Evolutionary conservation across 2,888 invertebrate species (phyloP).

Genomic region (Agriopis aurantiaria): DNA sequence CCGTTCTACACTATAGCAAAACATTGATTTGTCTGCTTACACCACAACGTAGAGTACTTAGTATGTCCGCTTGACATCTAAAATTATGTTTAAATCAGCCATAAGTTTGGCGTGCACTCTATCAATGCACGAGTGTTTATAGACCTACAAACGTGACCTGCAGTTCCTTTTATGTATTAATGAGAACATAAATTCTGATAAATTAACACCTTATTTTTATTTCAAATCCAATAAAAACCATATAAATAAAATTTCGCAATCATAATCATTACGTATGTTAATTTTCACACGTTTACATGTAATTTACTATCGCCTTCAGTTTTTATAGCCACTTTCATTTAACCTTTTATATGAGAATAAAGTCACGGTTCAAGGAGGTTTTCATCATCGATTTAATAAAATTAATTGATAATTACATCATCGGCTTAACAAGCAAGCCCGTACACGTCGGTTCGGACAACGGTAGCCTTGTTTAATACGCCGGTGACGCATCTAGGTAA

Average conservation of each 20-base stretch:
- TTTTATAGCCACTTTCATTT: slow-evolving; percentile 35
- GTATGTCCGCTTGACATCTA: not conserved
- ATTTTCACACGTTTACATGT: slow-evolving; percentile 9
- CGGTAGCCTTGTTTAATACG: slow-evolving; percentile 25
- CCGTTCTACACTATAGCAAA: not conserved
- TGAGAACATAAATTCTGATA: not conserved
- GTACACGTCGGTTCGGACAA: slow-evolving; percentile 43
- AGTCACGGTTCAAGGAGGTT: slow-evolving; percentile 43
- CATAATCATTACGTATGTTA: not conserved
- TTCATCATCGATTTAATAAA: slow-evolving; percentile 40
- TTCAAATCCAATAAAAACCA: not conserved
- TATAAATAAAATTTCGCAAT: slow-evolving; percentile 3
- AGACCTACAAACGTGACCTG: not conserved
- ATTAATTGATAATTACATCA: slow-evolving; percentile 39
- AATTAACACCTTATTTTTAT: not conserved
- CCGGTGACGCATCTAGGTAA: slow-evolving; percentile 22
- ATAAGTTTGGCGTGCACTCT: too few relatives aligned
- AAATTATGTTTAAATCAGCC: too few relatives aligned
- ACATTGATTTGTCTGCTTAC: not conserved
- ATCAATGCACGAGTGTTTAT: too few relatives aligned
- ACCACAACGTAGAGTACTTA: not conserved
- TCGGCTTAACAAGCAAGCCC: slow-evolving; percentile 18
- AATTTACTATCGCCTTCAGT: slow-evolving; percentile 19
- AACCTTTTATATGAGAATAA: slow-evolving; percentile 36
- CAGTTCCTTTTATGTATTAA: not conserved